A percentile compares a stretch with the other conserved stretches of the same genome.
phyloP scores from a whole-genome alignment of 2,888 invertebrate genomes.

The Perithous albicinctus region DNA sequence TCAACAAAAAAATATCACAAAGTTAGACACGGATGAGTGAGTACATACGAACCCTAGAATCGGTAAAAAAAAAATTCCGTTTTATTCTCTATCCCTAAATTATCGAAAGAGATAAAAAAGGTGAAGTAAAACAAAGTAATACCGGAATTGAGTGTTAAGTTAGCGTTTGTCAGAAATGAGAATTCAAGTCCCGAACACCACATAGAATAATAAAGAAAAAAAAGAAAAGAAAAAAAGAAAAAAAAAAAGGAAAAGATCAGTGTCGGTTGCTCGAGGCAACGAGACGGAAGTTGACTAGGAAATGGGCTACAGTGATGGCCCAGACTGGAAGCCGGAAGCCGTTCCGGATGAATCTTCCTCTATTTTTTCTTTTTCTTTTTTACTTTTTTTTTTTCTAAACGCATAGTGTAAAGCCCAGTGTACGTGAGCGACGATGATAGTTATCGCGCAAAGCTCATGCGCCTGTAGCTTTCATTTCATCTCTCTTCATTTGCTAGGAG shows the following conservation, averaged over 20 bases:
- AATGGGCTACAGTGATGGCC: conserved; percentile 23
- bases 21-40: too few relatives aligned
- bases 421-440: conserved; percentile 8
- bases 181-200: not conserved
- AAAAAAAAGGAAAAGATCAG: not conserved
- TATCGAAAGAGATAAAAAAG: too few relatives aligned
- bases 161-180: not conserved
- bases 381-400: not conserved
- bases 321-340: conserved; percentile 37
- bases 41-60: too few relatives aligned
- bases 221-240: not conserved
- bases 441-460: conserved; percentile 18
- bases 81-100: too few relatives aligned
- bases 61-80: too few relatives aligned
- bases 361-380: conserved; percentile 1
- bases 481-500: not conserved
- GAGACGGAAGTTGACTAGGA: conserved; percentile 40
- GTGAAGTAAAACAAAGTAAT: too few relatives aligned
- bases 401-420: not conserved
- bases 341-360: conserved; percentile 21
- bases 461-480: not conserved
- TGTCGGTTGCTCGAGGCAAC: conserved; percentile 15
- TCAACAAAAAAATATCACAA: too few relatives aligned
- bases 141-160: not conserved
- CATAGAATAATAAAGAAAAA: not conserved